These are phyloP conservation scores for Sitobion miscanthi DNA, from an alignment of 1,140 invertebrate genomes.

Conservation along the genomic window DNA sequence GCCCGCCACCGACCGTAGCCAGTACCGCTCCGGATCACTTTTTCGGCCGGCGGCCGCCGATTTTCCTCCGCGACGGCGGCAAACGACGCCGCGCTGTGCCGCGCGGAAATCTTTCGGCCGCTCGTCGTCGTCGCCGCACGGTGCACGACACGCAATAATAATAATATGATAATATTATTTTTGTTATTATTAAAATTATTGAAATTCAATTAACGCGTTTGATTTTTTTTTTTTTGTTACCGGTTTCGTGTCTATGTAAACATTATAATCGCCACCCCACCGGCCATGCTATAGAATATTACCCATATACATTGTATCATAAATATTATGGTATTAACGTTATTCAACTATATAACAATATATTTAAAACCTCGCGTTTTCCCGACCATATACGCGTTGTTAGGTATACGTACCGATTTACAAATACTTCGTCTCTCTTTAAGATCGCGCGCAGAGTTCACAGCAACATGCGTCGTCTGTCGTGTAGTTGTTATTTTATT, in stretches of 20 bases:
- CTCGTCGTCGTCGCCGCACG: background rate
- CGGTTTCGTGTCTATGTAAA: background rate
- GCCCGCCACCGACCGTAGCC: constrained; percentile 38
- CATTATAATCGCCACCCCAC: background rate
- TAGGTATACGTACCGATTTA: no score
- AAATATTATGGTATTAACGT: no score
- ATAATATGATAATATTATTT: no score
- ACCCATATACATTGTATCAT: no score
- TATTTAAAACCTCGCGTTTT: no score
- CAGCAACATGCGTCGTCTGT: no score
- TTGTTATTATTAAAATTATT: background rate
- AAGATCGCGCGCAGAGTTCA: no score
- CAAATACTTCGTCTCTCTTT: no score
- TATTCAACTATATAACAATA: no score
- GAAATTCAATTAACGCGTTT: background rate
- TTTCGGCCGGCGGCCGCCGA: background rate
- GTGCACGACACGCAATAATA: background rate
- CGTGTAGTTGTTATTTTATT: no score
- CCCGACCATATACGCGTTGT: no score
- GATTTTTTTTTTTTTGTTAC: background rate
- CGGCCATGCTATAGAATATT: no score
- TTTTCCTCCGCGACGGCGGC: background rate
- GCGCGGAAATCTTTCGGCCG: background rate
- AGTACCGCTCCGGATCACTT: constrained; percentile 38
- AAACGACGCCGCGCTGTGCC: background rate